phyloP scores from a whole-genome alignment of 2,888 invertebrate species.

The Lasioglossum calceatum region DNA sequence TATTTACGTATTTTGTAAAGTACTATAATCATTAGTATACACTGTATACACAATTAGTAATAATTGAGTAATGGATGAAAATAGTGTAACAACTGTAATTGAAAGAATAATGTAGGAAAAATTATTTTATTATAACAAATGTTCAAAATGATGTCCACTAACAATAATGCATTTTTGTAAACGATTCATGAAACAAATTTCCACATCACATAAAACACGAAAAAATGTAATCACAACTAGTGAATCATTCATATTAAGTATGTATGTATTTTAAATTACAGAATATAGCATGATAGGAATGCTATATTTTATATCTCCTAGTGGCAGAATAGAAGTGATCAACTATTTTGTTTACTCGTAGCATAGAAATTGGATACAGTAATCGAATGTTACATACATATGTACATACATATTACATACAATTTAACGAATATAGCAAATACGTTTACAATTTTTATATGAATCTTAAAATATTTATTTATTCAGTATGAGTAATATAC shows the following conservation, averaged over 20 bases:
- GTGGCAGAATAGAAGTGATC: neutral
- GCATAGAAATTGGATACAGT: neutral
- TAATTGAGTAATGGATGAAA: neutral
- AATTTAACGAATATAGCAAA: conserved; percentile 9
- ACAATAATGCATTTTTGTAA: neutral
- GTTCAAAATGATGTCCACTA: neutral
- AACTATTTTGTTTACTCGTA: neutral
- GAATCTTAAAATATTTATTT: conserved; percentile 70
- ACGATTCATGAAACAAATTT: neutral
- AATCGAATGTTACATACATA: neutral
- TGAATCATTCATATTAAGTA: neutral
- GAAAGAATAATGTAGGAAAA: neutral
- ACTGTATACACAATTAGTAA: neutral
- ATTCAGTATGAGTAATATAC: conserved; percentile 68
- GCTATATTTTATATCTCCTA: neutral
- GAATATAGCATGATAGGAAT: neutral
- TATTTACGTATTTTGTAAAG: neutral
- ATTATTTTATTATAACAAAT: conserved; percentile 2
- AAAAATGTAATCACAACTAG: neutral
- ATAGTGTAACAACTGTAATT: neutral
- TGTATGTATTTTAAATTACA: neutral
- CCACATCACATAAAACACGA: neutral
- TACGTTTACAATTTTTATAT: conserved; percentile 36
- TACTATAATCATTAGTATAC: neutral
- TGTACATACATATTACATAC: neutral